Base-by-base conservation (phyloP, 1,140 invertebrate genomes). In the Coenobita brevimanus region DNA sequence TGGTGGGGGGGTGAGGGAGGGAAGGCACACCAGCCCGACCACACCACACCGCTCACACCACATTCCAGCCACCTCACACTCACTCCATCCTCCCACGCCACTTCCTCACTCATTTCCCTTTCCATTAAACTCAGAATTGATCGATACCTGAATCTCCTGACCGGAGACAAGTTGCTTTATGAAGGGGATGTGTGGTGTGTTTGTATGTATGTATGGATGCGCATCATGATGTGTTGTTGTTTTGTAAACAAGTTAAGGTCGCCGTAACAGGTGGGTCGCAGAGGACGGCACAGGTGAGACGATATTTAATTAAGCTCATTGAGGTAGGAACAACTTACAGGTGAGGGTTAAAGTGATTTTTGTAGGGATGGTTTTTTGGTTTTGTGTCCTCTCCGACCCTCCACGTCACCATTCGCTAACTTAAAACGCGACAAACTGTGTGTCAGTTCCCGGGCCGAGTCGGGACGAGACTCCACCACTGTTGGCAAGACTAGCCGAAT, bases 181-280 rank as follows among this genome's bases (percentile, higher is more conserved):
- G 6, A 17, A 6, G 6, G 46, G 46, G 6, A 50, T 50, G 46
- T 50, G 46, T 50, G 46, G n/a, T 50, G 6, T 50, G 46, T 50
- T 17, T 50, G 46, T 50, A 6, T 50, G 46, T 50, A 6, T 38
- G 3, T 50, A 13, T 15, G 10, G 38, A n/a, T 60, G 17, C 84
- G 84, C 60, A 69, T 33, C n/a, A 62, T 69, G 84, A 86, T 86
- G 84, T 79, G 75, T 71, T 38, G 27, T 17, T 87, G 84, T 87
- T 79, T 79, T 71, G 75, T 87, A 46, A 87, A 87, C 84, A 87
- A 87, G 84, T 80, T 87, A 41, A n/a, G 75, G 64, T 87, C 60
- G 43, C 67, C 46, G 84, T 69, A 87, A 87, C 84, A 87, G 84
- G 84, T 87, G 84, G 84, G 83, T 86, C 46, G 41, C 24, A 27